Evolutionary conservation across 1,140 invertebrate genomes (phyloP).

Genomic region (Planococcus citri): DNA sequence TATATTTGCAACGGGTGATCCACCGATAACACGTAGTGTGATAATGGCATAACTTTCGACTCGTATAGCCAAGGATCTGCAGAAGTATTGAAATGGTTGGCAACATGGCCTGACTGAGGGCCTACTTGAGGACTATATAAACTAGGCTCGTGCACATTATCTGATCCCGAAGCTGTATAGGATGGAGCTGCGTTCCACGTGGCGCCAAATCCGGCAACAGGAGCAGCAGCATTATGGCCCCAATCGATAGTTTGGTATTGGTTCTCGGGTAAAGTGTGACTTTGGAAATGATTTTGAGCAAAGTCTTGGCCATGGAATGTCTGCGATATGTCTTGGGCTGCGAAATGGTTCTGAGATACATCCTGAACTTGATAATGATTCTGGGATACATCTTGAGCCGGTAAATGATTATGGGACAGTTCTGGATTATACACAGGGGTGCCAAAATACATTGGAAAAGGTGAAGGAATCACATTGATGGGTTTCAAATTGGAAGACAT

Average conservation of each 20-base stretch:
- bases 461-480: slow-evolving; percentile 3
- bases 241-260: too few species aligned
- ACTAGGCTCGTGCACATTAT: not conserved
- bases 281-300: too few species aligned
- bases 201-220: not conserved
- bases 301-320: too few species aligned
- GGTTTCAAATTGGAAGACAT: slow-evolving; percentile 10
- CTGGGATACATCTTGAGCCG: too few species aligned
- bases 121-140: not conserved
- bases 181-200: not conserved
- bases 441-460: slow-evolving; percentile 21
- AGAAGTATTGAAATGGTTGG: not conserved
- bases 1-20: slow-evolving; percentile 31
- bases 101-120: not conserved
- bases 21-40: slow-evolving; percentile 29
- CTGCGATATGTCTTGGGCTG: too few species aligned
- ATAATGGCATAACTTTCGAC: slow-evolving; percentile 29
- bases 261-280: too few species aligned
- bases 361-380: too few species aligned
- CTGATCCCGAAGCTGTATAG: not conserved
- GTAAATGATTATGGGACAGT: not conserved
- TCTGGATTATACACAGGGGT: slow-evolving; percentile 15
- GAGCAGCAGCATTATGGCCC: too few species aligned
- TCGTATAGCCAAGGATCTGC: slow-evolving; percentile 22
- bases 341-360: too few species aligned